phyloP scores from a whole-genome alignment of 2,888 invertebrate species.

The Drosophila paranaensis region DNA sequence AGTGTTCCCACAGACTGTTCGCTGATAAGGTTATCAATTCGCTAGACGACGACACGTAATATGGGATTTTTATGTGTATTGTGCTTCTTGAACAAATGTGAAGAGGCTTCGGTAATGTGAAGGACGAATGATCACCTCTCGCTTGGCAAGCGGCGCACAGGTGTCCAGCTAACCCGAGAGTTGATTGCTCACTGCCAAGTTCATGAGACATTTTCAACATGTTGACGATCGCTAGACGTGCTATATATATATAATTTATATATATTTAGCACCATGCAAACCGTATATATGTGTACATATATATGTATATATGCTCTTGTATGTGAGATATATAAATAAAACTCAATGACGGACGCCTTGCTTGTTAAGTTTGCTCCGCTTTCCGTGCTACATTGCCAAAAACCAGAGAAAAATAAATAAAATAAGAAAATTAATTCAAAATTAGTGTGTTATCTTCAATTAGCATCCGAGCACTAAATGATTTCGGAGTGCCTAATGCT shows the following conservation, averaged over 20 bases:
- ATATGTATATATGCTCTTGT: conserved; percentile 10
- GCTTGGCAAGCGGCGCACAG: conserved; percentile 14
- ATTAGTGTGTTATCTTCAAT: conserved; percentile 19
- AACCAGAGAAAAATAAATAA: conserved; percentile 17
- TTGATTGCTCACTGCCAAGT: conserved; percentile 54
- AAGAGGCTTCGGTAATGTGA: conserved; percentile 11
- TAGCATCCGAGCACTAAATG: conserved; percentile 24
- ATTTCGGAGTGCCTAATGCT: background rate
- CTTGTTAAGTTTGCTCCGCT: conserved; percentile 54
- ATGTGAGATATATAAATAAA: conserved; percentile 61
- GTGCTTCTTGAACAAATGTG: background rate
- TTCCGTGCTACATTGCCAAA: conserved; percentile 68
- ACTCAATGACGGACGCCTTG: conserved; percentile 60
- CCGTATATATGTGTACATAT: conserved; percentile 1
- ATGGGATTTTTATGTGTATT: background rate
- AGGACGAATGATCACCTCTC: conserved; percentile 40
- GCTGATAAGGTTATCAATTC: conserved; percentile 42
- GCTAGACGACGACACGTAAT: conserved; percentile 12
- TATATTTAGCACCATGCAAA: conserved; percentile 6
- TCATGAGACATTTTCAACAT: conserved; percentile 45
- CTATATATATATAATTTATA: background rate
- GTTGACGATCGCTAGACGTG: conserved; percentile 6
- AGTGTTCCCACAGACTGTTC: conserved; percentile 5
- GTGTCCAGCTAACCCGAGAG: conserved; percentile 20
- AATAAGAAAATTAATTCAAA: conserved; percentile 5